Conservation (phyloP, 2,113 vertebrate genomes). For the Myrmecobius fasciatus region DNA sequence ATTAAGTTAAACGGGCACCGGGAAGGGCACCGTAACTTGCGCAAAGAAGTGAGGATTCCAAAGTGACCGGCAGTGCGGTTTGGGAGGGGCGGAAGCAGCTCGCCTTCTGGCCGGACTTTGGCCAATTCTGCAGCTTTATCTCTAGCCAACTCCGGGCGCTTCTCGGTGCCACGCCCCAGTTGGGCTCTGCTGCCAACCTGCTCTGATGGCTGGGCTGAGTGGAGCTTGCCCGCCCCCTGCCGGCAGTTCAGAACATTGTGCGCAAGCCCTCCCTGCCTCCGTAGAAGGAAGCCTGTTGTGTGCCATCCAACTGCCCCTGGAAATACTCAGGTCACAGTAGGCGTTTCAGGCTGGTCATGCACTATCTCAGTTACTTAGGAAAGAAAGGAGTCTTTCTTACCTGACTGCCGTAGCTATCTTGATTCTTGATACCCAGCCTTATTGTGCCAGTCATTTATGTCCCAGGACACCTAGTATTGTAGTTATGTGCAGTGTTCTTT, state of each 20-base stretch:
- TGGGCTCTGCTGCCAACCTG: neutral
- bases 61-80: neutral
- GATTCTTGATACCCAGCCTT: neutral
- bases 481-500: neutral
- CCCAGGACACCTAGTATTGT: neutral
- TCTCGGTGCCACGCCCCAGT: fast-evolving
- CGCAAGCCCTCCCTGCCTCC: neutral
- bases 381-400: neutral
- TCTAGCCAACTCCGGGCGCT: neutral
- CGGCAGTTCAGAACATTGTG: neutral
- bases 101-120: neutral
- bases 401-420: neutral
- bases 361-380: neutral
- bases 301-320: no score
- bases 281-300: no score
- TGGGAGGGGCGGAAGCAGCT: neutral
- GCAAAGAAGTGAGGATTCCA: neutral
- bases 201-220: neutral
- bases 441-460: neutral
- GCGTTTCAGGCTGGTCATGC: neutral
- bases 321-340: neutral
- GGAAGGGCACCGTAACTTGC: neutral
- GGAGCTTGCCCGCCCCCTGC: conserved; percentile 74
- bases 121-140: neutral
- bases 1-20: neutral